These are phyloP conservation scores for Varroa destructor DNA, from an alignment of 1,140 invertebrate genomes.

Conservation along the genomic window DNA sequence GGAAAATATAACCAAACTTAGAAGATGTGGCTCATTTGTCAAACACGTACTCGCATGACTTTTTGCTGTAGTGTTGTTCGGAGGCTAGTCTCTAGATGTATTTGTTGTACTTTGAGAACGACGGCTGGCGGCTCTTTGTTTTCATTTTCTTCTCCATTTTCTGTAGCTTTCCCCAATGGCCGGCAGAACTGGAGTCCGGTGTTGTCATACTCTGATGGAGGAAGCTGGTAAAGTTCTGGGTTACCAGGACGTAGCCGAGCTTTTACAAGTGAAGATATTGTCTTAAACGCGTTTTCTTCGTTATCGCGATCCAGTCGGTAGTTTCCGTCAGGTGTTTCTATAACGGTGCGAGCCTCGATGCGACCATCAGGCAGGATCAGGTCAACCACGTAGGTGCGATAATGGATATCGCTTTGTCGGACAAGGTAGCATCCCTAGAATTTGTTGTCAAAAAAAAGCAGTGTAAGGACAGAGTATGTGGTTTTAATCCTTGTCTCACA, in stretches of 20 bases:
- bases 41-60: too few species aligned
- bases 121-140: too few species aligned
- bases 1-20: too few species aligned
- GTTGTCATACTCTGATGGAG: conserved; percentile 7
- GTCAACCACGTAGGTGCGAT: background rate
- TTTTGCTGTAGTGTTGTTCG: too few species aligned
- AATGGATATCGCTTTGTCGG: background rate
- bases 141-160: too few species aligned
- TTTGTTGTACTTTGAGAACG: too few species aligned
- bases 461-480: background rate
- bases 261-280: background rate
- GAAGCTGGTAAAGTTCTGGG: background rate
- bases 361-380: background rate
- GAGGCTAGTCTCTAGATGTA: too few species aligned
- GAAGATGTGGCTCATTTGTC: too few species aligned
- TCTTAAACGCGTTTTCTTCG: background rate
- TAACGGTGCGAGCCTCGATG: background rate
- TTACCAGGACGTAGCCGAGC: background rate
- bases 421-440: conserved; percentile 8
- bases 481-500: background rate
- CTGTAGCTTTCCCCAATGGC: too few species aligned
- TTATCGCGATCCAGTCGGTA: background rate
- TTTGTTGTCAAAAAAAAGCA: background rate
- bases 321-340: background rate
- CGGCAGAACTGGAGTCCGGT: conserved; percentile 8